A percentile compares a stretch with the other conserved stretches of the same genome.
phyloP scores from a whole-genome alignment of 2,113 vertebrate species.

The Indicator maculatus region DNA sequence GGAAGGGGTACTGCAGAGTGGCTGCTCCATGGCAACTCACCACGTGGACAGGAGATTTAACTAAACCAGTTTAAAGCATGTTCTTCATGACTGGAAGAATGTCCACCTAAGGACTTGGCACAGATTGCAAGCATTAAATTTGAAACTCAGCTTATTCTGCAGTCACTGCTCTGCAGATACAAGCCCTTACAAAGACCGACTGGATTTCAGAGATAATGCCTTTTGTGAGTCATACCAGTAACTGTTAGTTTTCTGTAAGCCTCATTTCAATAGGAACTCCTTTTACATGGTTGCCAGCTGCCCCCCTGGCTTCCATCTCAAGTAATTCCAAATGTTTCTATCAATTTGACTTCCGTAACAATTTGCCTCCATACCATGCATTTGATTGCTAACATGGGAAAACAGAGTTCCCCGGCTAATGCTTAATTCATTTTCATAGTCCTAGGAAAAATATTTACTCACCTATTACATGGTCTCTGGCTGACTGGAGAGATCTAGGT shows the following conservation, averaged over 20 bases:
- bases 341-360: not conserved
- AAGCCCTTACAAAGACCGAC: not conserved
- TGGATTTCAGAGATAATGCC: conserved; percentile 27
- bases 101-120: not conserved
- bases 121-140: not conserved
- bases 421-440: not conserved
- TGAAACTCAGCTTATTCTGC: not conserved
- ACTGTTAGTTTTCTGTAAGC: conserved; percentile 22
- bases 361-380: not conserved
- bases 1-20: not conserved
- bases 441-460: conserved; percentile 62
- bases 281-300: not conserved
- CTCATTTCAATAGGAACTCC: conserved; percentile 32
- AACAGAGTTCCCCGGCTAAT: not conserved
- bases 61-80: not conserved
- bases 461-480: conserved; percentile 90
- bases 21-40: not conserved
- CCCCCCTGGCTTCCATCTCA: rapidly evolving
- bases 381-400: conserved; percentile 28
- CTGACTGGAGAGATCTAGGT: conserved; percentile 79
- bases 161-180: conserved; percentile 1
- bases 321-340: conserved; percentile 20
- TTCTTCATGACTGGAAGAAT: not conserved
- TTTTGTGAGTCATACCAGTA: conserved; percentile 36
- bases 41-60: not conserved